Percentiles rank a stretch among this genome's conserved stretches.
Evolutionary conservation across 2,888 invertebrate species (phyloP).

Genomic region (Platycnemis pennipes): DNA sequence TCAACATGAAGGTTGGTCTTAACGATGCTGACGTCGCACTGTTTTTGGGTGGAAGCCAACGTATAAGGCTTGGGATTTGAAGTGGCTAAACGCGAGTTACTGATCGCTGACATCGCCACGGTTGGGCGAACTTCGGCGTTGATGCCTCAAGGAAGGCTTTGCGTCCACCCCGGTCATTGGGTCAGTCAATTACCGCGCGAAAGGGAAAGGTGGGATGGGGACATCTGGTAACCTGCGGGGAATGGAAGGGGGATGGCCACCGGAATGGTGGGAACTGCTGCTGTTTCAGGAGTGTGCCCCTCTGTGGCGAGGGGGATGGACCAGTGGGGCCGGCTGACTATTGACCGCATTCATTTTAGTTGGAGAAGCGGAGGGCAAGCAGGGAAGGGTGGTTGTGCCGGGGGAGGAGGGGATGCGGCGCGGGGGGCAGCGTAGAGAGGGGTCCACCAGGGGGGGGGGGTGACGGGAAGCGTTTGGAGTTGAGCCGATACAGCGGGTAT

Average conservation of each 20-base stretch:
- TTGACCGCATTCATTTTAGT: conserved; percentile 66
- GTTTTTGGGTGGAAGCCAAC: too few relatives aligned
- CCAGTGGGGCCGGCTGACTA: conserved; percentile 63
- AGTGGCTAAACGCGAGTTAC: not conserved
- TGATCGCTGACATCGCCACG: not conserved
- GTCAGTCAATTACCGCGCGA: conserved; percentile 61
- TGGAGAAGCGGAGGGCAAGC: not conserved
- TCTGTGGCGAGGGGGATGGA: conserved; percentile 9
- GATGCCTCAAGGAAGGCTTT: conserved; percentile 33
- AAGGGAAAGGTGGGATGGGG: conserved; percentile 42
- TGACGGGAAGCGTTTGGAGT: conserved; percentile 27
- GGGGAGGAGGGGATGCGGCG: not conserved
- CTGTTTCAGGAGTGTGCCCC: not conserved
- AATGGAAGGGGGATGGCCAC: not conserved
- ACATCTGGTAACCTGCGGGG: not conserved
- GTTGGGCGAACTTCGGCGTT: not conserved
- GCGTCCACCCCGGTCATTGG: conserved; percentile 55
- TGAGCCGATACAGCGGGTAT: conserved; percentile 65
- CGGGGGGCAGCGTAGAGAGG: not conserved
- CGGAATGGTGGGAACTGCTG: not conserved
- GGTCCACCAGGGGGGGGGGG: not conserved
- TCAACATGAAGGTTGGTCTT: too few relatives aligned
- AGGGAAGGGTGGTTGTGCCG: not conserved
- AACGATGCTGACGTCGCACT: too few relatives aligned
- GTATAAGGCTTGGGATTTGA: not conserved